Evolutionary conservation across 2,888 invertebrate species (phyloP), one percentile per base, ranked within the genome.

Genomic region (Netelia melanura): DNA sequence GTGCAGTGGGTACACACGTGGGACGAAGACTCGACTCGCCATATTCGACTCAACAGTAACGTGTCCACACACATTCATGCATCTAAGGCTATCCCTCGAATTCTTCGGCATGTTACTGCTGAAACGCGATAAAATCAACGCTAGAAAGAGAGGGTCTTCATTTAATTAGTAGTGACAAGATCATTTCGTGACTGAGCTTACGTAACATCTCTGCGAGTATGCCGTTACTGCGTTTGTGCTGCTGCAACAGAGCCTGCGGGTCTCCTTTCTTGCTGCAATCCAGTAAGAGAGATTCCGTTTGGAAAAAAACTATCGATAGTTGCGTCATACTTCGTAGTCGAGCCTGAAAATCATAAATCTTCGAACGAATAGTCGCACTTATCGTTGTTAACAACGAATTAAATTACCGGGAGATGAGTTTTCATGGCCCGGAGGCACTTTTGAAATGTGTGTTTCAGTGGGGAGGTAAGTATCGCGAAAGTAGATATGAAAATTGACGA

Each of bases 101-200:
- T 83, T 83, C 86, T 78, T 75, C 67, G 78, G 44, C 74, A 81
- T 75, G 74, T 78, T 86, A 74, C 81, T 30, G 78, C 43, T 62
- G 10, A 78, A 77, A 74, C 68, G 52, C 64, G 84, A 84, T 86
- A 75, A 81, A 65, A 86, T 86, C 86, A 77, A 71, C 54, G 43
- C 61, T 14, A 54, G 65, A 54, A 38, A 64, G 74, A 72, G 61
- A 74, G 23, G 23, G 72, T 77, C 78, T 76, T 83, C 83, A 70
- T 75, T 86, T 86, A 83, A 86, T 83, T 86, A 86, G 83, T 83
- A 86, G 78, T 84, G 86, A 84, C 86, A 86, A 83, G 81, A 86
- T 84, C 78, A 86, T 86, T 86, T 83, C 83, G 86, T 86, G 86
- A 83, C 86, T 83, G 77, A 77, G 61, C 25, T 84, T 84, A 81